Percentiles rank a stretch among this genome's conserved stretches.
Conservation (phyloP, 1,140 invertebrate genomes). For the Pygmarrhopalites habei region DNA sequence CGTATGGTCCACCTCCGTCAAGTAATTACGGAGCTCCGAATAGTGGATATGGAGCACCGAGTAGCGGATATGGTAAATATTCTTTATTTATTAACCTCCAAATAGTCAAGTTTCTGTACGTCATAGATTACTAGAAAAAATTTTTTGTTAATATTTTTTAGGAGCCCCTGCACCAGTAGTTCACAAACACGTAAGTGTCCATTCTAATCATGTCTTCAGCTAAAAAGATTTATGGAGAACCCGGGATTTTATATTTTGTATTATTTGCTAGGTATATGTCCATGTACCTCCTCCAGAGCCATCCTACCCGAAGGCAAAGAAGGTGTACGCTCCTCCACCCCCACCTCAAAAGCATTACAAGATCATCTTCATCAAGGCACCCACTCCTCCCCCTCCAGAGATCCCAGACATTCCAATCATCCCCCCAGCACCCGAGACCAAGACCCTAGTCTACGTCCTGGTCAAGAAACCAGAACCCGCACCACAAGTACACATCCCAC, state of each 20-base stretch:
- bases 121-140: no score
- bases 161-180: constrained; percentile 62
- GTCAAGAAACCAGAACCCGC: constrained; percentile 79
- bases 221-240: background rate
- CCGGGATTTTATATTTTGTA: background rate
- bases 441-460: constrained; percentile 71
- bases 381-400: constrained; percentile 68
- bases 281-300: constrained; percentile 77
- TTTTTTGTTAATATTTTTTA: no score
- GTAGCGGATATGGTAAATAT: no score
- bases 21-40: background rate
- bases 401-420: constrained; percentile 64
- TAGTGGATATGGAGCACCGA: constrained; percentile 12
- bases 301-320: constrained; percentile 59
- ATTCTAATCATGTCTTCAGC: constrained; percentile 41
- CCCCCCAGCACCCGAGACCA: constrained; percentile 72
- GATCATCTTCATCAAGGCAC: constrained; percentile 81
- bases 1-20: constrained; percentile 8
- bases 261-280: no score
- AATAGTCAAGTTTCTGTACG: no score
- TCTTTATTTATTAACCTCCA: no score
- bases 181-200: constrained; percentile 78
- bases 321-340: constrained; percentile 44
- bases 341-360: constrained; percentile 82
- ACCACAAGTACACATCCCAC: constrained; percentile 67